Evolutionary conservation across 2,888 invertebrate genomes (phyloP), one percentile per base, ranked within the genome.

Genomic region (Uloborus plumipes): DNA sequence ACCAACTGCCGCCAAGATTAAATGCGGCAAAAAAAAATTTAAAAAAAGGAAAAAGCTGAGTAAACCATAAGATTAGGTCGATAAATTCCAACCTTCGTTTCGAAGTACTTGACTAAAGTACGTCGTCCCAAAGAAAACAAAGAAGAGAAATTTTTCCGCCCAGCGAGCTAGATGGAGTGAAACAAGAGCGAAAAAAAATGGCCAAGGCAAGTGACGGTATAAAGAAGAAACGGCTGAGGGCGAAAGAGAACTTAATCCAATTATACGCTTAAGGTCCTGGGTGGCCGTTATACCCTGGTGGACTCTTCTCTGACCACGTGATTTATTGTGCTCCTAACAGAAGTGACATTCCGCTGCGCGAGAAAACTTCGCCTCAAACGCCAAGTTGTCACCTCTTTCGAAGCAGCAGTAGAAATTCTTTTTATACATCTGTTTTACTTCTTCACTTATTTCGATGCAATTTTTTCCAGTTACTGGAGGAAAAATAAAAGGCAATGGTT

Each of bases 31-130:
- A 59, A 26, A 39, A 39, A 31, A 67, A 31, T 20, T 16, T 22
- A 49, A 51, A 20, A 51, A 20, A 18, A 31, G 26, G 26, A 73
- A 64, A 64, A 67, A 76, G 69, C 50, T 61, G 75, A 69, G 76
- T 69, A 76, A 76, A 76, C 76, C 69, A 62, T 76, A 53, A 76
- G 76, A 76, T 76, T 76, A 76, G 76, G 76, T 76, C 76, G 76
- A 76, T 76, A 76, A 76, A 76, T 76, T 76, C 76, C 69, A 49
- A 62, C 76, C 67, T 76, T 70, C 69, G 76, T 76, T 70, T 76
- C 76, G 47, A 22, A 49, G 18, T 65, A 49, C 65, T 65, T 65
- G 55, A 75, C 66, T 75, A 66, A 67, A 75, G 67, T 67, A 59
- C 66, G 75, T 75, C 66, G 31, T 67, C 61, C 49, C 59, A 31